Evolutionary conservation across 2,797 vertebrate genomes (phyloP).

Genomic region (Epinephelus malabaricus): DNA sequence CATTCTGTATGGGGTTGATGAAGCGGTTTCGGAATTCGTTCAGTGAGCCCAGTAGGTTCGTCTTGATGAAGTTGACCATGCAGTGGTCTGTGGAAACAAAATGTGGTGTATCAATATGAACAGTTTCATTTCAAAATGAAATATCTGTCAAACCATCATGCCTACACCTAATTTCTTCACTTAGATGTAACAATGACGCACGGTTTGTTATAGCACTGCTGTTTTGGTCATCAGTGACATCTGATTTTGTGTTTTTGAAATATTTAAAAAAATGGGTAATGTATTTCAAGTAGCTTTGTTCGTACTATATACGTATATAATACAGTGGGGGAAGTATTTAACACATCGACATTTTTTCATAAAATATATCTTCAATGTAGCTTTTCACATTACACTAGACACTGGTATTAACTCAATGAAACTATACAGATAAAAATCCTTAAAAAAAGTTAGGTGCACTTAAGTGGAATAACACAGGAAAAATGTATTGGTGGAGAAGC

Average conservation of each 20-base stretch:
- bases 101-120: neutral
- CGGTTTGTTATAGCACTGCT: neutral
- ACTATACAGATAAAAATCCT: no score
- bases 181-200: neutral
- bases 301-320: no score
- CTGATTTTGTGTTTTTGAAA: neutral
- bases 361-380: no score
- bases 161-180: neutral
- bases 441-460: no score
- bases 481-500: no score
- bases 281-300: constrained; percentile 5
- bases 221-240: neutral
- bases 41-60: constrained; percentile 95
- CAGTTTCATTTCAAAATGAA: constrained; percentile 1
- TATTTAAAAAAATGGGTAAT: neutral
- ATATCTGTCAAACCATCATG: neutral
- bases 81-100: constrained; percentile 91
- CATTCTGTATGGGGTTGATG: constrained; percentile 98
- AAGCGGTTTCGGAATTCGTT: constrained; percentile 96
- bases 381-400: no score
- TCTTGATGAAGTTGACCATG: constrained; percentile 99
- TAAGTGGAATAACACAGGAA: no score
- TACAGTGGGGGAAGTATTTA: no score
- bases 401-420: no score
- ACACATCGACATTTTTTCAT: no score